Base-by-base conservation (phyloP, 2,888 invertebrate species). In the Willowsia nigromaculata region DNA sequence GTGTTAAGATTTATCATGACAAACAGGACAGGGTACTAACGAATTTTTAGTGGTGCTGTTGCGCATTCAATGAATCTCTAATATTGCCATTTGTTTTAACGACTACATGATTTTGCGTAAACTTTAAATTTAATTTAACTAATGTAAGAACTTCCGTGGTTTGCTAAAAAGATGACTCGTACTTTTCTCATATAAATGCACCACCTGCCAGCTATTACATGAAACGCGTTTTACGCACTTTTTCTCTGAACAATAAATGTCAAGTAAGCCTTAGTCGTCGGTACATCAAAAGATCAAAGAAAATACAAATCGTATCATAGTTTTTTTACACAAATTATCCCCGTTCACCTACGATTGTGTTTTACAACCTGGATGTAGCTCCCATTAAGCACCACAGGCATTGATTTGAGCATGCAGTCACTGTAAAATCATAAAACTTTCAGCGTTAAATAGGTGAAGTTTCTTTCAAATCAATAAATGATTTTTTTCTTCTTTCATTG, bases 401-500 rank as follows among this genome's bases (percentile, higher is more conserved):
- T 80, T 37, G 22, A 56, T 18, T 80, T 11, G 43, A 59, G 27
- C 22, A 81, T 59, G 22, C 13, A n/a, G 62, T 30, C 43, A 47
- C 47, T 30, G 65, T 59, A 47, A 65, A 65, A 65, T 82, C 82
- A 25, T 82, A 82, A 82, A 82, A 65, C 11, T 65, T 33, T 71
- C 40, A 71, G 13, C 11, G 22, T 78, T 82, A 27, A 82, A 82
- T 82, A 82, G 27, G 37, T 13, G 65, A 82, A 37, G n/a, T n/a
- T n/a, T n/a, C n/a, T n/a, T n/a, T n/a, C n/a, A n/a, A n/a, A n/a
- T n/a, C n/a, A n/a, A n/a, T n/a, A n/a, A n/a, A n/a, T n/a, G n/a
- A n/a, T n/a, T n/a, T n/a, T 65, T 84, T 84, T 71, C 71, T 84
- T 53, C 53, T 37, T 68, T 82, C 68, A 84, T 68, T 71, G 68